phyloP scores from a whole-genome alignment of 2,113 vertebrate species.

The Stigmatopora argus region DNA sequence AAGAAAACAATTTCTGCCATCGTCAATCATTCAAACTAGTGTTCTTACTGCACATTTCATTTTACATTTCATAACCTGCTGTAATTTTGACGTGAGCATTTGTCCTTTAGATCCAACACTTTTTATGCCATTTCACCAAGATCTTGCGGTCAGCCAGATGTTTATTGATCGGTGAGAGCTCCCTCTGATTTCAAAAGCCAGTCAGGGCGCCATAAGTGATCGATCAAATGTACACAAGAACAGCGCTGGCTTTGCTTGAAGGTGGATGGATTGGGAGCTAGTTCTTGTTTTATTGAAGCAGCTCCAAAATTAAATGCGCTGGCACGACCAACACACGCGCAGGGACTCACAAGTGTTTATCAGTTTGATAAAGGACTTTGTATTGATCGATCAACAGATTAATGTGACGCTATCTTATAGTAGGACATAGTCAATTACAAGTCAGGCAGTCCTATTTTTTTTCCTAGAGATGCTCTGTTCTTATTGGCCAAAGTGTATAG shows the following conservation, averaged over 20 bases:
- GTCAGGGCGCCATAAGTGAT: neutral
- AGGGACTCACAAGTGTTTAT: neutral
- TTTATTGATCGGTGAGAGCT: neutral
- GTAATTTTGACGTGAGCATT: neutral
- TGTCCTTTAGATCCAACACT: neutral
- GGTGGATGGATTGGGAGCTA: neutral
- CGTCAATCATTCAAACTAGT: no score
- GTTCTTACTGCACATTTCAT: no score
- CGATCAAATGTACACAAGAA: neutral
- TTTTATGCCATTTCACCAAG: neutral
- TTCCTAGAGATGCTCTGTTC: neutral
- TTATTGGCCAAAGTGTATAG: neutral
- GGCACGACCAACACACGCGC: neutral
- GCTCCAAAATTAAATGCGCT: neutral
- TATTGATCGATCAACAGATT: constrained; percentile 3
- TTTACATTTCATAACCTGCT: neutral
- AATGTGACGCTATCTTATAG: neutral
- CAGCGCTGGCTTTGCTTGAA: neutral
- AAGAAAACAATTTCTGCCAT: no score
- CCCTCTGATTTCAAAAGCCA: neutral
- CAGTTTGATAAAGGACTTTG: neutral
- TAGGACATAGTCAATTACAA: neutral
- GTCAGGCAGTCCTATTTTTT: neutral
- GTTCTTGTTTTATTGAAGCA: neutral
- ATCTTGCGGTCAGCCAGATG: neutral